Percentiles rank a stretch among this genome's conserved stretches.
phyloP scores from a whole-genome alignment of 1,140 invertebrate genomes.

The Drosophila equinoxialis region DNA sequence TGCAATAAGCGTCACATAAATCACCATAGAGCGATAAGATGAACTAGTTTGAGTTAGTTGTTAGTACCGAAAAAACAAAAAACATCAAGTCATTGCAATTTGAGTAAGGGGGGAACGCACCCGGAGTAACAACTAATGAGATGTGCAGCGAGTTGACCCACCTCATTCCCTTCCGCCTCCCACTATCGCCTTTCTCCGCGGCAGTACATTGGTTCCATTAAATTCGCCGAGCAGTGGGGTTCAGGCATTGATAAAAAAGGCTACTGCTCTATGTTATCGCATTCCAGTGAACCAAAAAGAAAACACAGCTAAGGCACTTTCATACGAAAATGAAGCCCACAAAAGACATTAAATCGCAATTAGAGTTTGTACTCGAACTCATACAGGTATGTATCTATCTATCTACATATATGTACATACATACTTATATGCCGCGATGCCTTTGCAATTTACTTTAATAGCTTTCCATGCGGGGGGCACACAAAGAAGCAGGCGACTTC shows the following conservation, averaged over 20 bases:
- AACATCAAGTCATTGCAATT: conserved; percentile 48
- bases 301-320: conserved; percentile 32
- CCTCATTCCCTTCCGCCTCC: not conserved
- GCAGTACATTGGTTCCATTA: conserved; percentile 60
- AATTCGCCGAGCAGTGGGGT: conserved; percentile 31
- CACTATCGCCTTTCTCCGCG: not conserved
- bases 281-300: conserved; percentile 26
- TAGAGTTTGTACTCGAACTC: conserved; percentile 51
- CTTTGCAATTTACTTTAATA: conserved; percentile 79
- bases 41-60: conserved; percentile 51
- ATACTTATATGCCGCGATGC: conserved; percentile 10
- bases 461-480: conserved; percentile 65
- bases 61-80: conserved; percentile 11
- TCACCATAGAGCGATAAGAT: conserved; percentile 64
- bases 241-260: conserved; percentile 57
- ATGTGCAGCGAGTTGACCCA: conserved; percentile 27
- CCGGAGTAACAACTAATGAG: conserved; percentile 43
- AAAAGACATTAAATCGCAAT: conserved; percentile 79
- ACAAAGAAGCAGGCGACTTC: conserved; percentile 26
- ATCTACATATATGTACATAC: conserved; percentile 25
- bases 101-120: conserved; percentile 44
- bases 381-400: conserved; percentile 27
- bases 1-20: conserved; percentile 66
- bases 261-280: conserved; percentile 53
- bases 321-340: conserved; percentile 43